These are phyloP conservation scores for Bombus fervidus DNA, from an alignment of 1,140 invertebrate genomes.

Conservation along the genomic window DNA sequence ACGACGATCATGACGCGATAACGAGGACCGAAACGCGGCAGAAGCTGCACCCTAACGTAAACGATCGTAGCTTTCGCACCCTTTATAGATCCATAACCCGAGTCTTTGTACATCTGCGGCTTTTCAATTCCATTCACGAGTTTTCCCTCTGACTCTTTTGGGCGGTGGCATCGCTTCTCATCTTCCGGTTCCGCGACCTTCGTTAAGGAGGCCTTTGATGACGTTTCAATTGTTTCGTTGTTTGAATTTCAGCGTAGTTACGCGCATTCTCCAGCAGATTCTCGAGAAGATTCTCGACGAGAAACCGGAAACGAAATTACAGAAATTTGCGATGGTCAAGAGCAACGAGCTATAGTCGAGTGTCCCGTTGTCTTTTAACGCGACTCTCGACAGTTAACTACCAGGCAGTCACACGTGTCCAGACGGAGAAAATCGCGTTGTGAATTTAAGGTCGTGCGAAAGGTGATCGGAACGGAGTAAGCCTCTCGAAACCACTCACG, in stretches of 20 bases:
- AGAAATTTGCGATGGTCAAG: too few species aligned
- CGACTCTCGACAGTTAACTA: too few species aligned
- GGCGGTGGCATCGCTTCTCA: not conserved
- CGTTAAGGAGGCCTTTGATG: not conserved
- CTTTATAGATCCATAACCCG: not conserved
- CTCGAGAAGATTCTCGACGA: not conserved
- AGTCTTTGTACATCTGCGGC: not conserved
- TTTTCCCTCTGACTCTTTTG: not conserved
- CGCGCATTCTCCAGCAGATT: too few species aligned
- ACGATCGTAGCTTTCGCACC: not conserved
- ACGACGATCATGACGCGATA: slow-evolving; percentile 17
- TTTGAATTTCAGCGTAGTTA: too few species aligned
- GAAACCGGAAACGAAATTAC: too few species aligned
- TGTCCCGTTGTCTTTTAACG: too few species aligned
- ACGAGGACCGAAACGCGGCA: not conserved
- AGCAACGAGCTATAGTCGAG: too few species aligned
- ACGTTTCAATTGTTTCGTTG: not conserved
- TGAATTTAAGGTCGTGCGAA: not conserved
- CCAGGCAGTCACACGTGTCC: too few species aligned
- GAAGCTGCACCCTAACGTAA: not conserved
- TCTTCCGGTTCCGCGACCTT: slow-evolving; percentile 1
- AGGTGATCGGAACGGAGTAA: not conserved
- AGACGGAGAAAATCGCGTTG: not conserved
- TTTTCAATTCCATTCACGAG: slow-evolving; percentile 30
- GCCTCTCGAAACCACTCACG: not conserved